phyloP scores from a whole-genome alignment of 2,888 invertebrate species.

The Psylliodes chrysocephalus region DNA sequence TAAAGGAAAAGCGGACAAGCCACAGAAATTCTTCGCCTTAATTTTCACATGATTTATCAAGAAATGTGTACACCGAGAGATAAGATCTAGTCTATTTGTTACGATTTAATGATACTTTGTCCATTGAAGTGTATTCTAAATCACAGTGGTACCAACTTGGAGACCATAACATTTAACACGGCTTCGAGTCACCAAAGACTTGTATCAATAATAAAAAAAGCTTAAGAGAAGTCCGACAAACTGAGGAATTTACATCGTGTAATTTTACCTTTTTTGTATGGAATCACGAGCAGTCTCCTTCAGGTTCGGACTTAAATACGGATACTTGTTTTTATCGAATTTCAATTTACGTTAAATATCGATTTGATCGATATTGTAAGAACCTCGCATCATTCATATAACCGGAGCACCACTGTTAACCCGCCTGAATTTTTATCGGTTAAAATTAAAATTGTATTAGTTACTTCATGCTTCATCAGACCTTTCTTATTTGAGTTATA shows the following conservation, averaged over 20 bases:
- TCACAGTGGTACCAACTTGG: slow-evolving; percentile 46
- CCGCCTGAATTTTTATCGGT: too few species aligned
- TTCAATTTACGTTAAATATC: too few species aligned
- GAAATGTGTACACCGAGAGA: slow-evolving; percentile 29
- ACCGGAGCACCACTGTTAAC: too few species aligned
- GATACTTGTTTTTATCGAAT: too few species aligned
- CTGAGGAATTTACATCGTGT: slow-evolving; percentile 40
- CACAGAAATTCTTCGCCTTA: slow-evolving; percentile 25
- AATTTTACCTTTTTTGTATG: slow-evolving; percentile 41
- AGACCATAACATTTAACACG: slow-evolving; percentile 50
- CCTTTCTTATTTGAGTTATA: too few species aligned
- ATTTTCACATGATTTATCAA: slow-evolving; percentile 41
- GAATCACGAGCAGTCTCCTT: slow-evolving; percentile 19
- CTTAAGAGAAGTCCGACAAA: slow-evolving; percentile 44
- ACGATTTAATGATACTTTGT: slow-evolving; percentile 37
- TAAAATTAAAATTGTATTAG: too few species aligned
- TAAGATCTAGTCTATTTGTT: slow-evolving; percentile 35
- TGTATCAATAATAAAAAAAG: slow-evolving; percentile 39
- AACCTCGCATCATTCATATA: too few species aligned
- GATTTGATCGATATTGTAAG: too few species aligned
- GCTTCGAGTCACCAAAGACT: slow-evolving; percentile 42
- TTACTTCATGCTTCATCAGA: too few species aligned
- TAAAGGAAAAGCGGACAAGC: slow-evolving; percentile 19
- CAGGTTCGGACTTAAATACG: slow-evolving; percentile 19
- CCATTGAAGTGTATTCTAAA: slow-evolving; percentile 40